phyloP scores from a whole-genome alignment of 2,888 invertebrate genomes.

The Dyspetes luteomarginatus region DNA sequence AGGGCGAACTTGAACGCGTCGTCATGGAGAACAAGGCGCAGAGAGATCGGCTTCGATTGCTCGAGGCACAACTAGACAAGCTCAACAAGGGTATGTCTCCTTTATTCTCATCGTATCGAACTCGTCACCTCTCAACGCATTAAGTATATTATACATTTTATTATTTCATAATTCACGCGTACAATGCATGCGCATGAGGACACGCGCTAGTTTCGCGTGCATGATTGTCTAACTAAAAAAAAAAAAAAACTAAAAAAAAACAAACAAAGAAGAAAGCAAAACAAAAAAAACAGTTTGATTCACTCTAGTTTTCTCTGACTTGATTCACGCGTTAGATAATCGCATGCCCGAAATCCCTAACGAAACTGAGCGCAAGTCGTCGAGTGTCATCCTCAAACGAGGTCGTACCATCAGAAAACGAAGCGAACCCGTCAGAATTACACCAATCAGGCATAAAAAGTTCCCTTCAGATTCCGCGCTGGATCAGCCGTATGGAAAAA shows the following conservation, averaged over 20 bases:
- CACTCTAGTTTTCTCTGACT: slow-evolving; percentile 40
- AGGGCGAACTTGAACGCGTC: slow-evolving; percentile 91
- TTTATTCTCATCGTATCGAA: slow-evolving; percentile 1
- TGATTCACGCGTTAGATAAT: slow-evolving; percentile 61
- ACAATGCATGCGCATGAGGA: not conserved
- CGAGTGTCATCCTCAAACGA: slow-evolving; percentile 77
- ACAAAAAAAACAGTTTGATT: not conserved
- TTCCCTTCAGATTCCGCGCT: slow-evolving; percentile 45
- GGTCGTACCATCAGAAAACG: slow-evolving; percentile 78
- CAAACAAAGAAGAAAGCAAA: not conserved
- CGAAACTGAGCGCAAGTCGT: slow-evolving; percentile 70
- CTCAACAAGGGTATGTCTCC: slow-evolving; percentile 87
- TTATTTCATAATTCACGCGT: not conserved
- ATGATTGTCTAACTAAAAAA: slow-evolving; percentile 42
- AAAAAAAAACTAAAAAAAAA: slow-evolving; percentile 1
- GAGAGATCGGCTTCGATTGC: slow-evolving; percentile 89
- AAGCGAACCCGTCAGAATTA: slow-evolving; percentile 54
- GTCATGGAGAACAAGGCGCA: slow-evolving; percentile 93
- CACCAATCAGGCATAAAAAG: slow-evolving; percentile 52
- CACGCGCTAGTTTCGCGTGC: slow-evolving; percentile 36
- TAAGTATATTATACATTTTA: too few species aligned
- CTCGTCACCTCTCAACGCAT: not conserved
- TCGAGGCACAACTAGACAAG: slow-evolving; percentile 93
- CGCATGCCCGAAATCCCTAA: slow-evolving; percentile 65
- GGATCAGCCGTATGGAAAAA: not conserved